These are phyloP conservation scores for Turritopsis rubra DNA, from an alignment of 30 jellyfish, hydroid and myxozoan genomes.

Conservation along the genomic window DNA sequence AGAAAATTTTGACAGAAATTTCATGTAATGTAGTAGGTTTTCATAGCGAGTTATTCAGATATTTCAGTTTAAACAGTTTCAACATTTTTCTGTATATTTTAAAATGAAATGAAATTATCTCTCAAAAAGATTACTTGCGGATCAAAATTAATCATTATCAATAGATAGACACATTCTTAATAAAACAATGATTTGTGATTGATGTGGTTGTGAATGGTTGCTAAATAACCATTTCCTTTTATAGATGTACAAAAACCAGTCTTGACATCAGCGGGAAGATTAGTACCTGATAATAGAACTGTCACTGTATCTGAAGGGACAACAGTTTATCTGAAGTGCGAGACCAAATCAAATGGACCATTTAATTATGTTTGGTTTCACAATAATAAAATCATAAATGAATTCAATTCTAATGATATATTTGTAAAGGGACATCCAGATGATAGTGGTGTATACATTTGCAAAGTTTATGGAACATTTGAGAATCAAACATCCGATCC, in stretches of 20 bases:
- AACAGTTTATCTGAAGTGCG: neutral
- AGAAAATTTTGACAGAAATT: too few relatives aligned
- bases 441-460: neutral
- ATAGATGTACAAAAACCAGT: neutral
- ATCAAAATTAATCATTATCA: too few relatives aligned
- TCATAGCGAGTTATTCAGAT: too few relatives aligned
- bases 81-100: too few relatives aligned
- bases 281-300: neutral
- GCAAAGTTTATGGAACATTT: neutral
- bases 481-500: neutral
- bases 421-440: neutral
- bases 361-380: neutral
- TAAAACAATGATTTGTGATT: too few relatives aligned
- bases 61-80: too few relatives aligned
- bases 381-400: neutral
- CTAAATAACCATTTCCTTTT: too few relatives aligned
- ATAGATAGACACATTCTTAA: too few relatives aligned
- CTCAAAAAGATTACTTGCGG: too few relatives aligned
- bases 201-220: too few relatives aligned
- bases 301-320: neutral
- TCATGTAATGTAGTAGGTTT: too few relatives aligned
- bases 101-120: too few relatives aligned
- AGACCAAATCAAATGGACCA: neutral
- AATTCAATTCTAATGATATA: neutral
- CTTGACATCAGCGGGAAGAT: neutral